A percentile compares a stretch with the other conserved stretches of the same genome.
Conservation (phyloP, 92 coral and sea anemone genomes). For the Epizoanthus illoricatus region DNA sequence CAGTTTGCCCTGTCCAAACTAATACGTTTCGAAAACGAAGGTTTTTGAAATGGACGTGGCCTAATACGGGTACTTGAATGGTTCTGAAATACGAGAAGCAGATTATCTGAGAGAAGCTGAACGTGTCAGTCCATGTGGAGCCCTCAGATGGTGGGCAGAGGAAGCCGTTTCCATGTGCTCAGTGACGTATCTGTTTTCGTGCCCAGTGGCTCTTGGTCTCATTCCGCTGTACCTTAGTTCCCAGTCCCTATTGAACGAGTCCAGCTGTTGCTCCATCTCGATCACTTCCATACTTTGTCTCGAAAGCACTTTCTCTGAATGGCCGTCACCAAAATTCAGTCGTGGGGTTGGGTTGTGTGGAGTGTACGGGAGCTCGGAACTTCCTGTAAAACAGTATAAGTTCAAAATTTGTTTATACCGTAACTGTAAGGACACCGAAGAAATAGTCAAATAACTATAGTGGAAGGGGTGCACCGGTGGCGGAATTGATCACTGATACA, state of each 20-base stretch:
- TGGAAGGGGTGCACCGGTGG: too few relatives aligned
- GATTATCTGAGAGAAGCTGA: slow-evolving; percentile 1
- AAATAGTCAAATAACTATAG: too few relatives aligned
- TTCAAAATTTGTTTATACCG: too few relatives aligned
- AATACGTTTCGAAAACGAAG: too few relatives aligned
- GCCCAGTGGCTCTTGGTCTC: slow-evolving; percentile 18
- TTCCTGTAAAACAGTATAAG: too few relatives aligned
- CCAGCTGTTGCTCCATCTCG: slow-evolving; percentile 67
- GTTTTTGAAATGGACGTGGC: too few relatives aligned
- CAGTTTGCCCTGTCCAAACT: too few relatives aligned
- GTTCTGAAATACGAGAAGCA: too few relatives aligned
- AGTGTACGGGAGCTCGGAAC: too few relatives aligned
- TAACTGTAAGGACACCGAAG: too few relatives aligned
- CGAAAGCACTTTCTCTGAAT: slow-evolving; percentile 70
- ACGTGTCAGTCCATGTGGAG: neutral
- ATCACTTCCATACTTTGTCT: slow-evolving; percentile 79
- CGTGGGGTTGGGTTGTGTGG: slow-evolving; percentile 52
- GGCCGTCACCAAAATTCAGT: slow-evolving; percentile 58
- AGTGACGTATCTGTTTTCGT: slow-evolving; percentile 21
- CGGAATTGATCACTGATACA: too few relatives aligned
- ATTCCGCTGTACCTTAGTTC: slow-evolving; percentile 52
- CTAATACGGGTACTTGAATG: too few relatives aligned
- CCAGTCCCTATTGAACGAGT: slow-evolving; percentile 62
- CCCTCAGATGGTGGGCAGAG: neutral
- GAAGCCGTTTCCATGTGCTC: neutral